Conservation (phyloP, 2,113 vertebrate species). For the Spea bombifrons region DNA sequence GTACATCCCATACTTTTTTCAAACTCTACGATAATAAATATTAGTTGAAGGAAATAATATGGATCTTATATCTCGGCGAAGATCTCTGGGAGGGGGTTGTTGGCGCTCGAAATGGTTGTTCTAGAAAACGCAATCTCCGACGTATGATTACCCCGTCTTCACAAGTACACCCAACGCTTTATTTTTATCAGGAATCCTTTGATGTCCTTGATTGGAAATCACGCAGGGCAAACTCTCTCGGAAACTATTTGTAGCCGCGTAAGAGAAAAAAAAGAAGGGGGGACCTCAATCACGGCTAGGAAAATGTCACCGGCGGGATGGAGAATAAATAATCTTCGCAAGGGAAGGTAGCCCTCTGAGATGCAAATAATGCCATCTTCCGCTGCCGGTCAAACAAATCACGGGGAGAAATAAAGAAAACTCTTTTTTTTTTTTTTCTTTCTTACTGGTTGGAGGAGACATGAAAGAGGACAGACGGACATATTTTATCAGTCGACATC, state of each 20-base stretch:
- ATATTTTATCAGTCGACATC: constrained; percentile 32
- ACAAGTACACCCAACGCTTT: not conserved
- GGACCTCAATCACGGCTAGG: not conserved
- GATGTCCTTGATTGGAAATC: constrained; percentile 10
- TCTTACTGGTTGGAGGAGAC: constrained; percentile 1
- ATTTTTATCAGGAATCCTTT: constrained; percentile 4
- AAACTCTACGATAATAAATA: no score
- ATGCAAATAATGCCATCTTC: constrained; percentile 26
- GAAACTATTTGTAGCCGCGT: constrained; percentile 14
- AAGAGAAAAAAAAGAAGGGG: not conserved
- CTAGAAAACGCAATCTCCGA: not conserved
- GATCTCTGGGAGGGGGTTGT: not conserved
- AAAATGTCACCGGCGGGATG: constrained; percentile 15
- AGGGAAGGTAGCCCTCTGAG: not conserved
- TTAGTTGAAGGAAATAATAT: no score
- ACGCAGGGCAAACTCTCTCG: not conserved
- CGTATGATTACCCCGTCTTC: not conserved
- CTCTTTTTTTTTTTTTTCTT: constrained; percentile 7
- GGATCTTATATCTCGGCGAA: no score
- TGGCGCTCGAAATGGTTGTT: not conserved
- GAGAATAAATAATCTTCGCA: constrained; percentile 17
- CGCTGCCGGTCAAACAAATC: constrained; percentile 16
- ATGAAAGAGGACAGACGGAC: constrained; percentile 24
- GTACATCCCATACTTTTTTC: no score
- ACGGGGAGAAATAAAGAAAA: constrained; percentile 6